Evolutionary conservation across 2,888 invertebrate genomes (phyloP), one percentile per base, ranked within the genome.

Genomic region (Parochlus steinenii): DNA sequence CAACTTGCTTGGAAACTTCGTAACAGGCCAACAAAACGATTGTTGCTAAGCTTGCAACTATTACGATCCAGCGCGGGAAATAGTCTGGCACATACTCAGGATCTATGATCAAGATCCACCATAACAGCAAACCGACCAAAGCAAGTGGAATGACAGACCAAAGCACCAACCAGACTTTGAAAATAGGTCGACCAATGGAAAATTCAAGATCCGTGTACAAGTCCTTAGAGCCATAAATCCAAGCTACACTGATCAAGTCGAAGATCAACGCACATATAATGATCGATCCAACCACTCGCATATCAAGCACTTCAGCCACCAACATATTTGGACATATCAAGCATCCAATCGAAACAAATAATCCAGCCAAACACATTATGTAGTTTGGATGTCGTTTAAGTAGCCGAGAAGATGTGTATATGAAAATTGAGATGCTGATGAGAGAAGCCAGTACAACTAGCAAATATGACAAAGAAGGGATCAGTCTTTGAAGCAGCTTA

Each of bases 161-260:
- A 25, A 58, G 41, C 27, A 50, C 48, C 39, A 58, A 45, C 59
- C 59, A 59, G 6, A 49, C 45, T 12, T 54, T 54, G 20, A 51
- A 52, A 15, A 59, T 58, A n/a, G 58, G 56, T 3, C 57, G 47
- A 0, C 59, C 59, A 37, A 59, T 54, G 0, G 59, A 59, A 42
- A 59, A 59, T 42, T 59, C 59, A 37, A 59, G 39, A 39, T 59
- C 59, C 3, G 55, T 58, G 36, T 57, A 58, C 22, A 59, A 54
- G 39, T 56, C 57, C 43, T 58, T 58, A 3, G 53, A 53, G 25
- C 59, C 59, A 41, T 59, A 59, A 12, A 59, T 56, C 58, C 59
- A 59, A 2, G 52, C 52, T 5, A 55, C 49, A 11, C 56, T 53
- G 33, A 59, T 58, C 15, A 58, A 42, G 38, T 59, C 59, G 33